Percentiles rank a stretch among this genome's conserved stretches.
Conservation (phyloP, 2,888 invertebrate species). For the Leptinotarsa haldemani region DNA sequence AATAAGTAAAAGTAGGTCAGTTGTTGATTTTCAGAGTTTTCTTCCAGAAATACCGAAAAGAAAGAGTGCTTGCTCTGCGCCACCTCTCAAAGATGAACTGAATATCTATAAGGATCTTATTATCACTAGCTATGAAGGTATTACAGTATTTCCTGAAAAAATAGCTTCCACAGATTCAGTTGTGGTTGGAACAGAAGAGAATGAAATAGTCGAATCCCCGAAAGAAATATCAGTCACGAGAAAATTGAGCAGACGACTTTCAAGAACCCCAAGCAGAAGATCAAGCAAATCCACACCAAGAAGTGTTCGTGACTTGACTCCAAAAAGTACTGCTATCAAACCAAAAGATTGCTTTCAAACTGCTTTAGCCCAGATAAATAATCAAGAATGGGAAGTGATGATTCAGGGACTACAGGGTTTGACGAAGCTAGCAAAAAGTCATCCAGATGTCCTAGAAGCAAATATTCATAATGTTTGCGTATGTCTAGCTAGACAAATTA, state of each 20-base stretch:
- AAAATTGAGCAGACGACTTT: constrained; percentile 51
- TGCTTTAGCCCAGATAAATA: constrained; percentile 75
- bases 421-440: constrained; percentile 76
- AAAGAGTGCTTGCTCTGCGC: constrained; percentile 62
- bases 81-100: constrained; percentile 55
- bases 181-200: constrained; percentile 8
- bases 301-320: constrained; percentile 35
- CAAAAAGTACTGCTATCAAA: constrained; percentile 60
- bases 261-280: constrained; percentile 46
- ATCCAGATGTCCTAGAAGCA: constrained; percentile 72
- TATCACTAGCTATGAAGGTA: constrained; percentile 41
- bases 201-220: constrained; percentile 31
- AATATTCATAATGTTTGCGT: constrained; percentile 79
- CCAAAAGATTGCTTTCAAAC: constrained; percentile 75
- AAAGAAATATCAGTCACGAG: constrained; percentile 40
- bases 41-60: constrained; percentile 56
- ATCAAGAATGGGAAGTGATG: constrained; percentile 79
- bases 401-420: constrained; percentile 77
- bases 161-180: constrained; percentile 18
- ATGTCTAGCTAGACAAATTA: constrained; percentile 81
- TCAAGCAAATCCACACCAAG: constrained; percentile 50
- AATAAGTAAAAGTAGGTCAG: constrained; percentile 56
- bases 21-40: constrained; percentile 57
- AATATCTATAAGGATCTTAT: constrained; percentile 31
- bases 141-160: constrained; percentile 21